Evolutionary conservation across 2,797 vertebrate genomes (phyloP).

Genomic region (Danio tinwini): DNA sequence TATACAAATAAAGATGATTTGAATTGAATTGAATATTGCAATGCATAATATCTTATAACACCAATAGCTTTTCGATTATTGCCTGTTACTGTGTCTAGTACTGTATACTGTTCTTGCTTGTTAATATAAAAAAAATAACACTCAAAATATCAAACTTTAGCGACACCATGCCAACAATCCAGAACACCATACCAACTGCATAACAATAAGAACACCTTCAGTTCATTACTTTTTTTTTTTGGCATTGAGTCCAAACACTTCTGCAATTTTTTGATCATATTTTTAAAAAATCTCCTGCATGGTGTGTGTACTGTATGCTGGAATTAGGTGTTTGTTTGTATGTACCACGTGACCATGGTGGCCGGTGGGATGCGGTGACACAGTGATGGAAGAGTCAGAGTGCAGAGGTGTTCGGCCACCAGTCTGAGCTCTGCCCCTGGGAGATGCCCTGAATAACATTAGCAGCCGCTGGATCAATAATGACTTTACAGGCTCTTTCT

Average conservation of each 20-base stretch:
- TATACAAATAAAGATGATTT: no score
- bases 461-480: slow-evolving; percentile 81
- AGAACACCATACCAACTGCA: neutral
- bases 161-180: neutral
- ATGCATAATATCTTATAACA: no score
- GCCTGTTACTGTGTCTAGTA: no score
- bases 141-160: neutral
- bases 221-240: no score
- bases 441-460: slow-evolving; percentile 74
- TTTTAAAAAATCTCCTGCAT: neutral
- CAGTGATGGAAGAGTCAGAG: slow-evolving; percentile 68
- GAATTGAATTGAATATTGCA: no score
- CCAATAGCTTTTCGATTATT: no score
- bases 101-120: no score
- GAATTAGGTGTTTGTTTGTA: slow-evolving; percentile 44
- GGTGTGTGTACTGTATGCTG: slow-evolving; percentile 20
- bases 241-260: no score
- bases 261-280: no score
- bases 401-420: slow-evolving; percentile 66
- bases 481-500: slow-evolving; percentile 78
- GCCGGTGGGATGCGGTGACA: slow-evolving; percentile 57
- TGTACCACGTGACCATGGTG: neutral
- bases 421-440: slow-evolving; percentile 69
- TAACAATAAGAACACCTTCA: neutral
- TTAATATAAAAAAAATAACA: no score